Evolutionary conservation across 2,888 invertebrate species (phyloP), one percentile per base, ranked within the genome.

Genomic region (Tipula confusa): DNA sequence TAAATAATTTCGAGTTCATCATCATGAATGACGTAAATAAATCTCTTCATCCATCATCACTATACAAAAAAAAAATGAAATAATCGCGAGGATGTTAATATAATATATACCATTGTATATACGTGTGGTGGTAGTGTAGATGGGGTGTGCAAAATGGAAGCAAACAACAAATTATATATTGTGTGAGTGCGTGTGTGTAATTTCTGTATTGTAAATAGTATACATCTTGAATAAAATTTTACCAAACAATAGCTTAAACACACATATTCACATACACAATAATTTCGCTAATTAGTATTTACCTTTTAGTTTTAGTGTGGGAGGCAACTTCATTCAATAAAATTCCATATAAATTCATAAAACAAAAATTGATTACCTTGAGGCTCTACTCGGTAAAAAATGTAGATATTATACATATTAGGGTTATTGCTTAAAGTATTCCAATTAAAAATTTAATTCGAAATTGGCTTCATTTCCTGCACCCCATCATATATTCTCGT

Each of bases 351-450:
- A 24, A 24, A 24, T 43, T 18, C 24, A 64, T 64, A 2, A 64
- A 64, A 64, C 9, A 15, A 43, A 43, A 15, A 43, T 64, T 64
- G 64, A 64, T 64, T 24, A 64, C 24, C 64, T 64, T 64, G 64
- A 64, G 64, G 64, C 64, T 15, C 64, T 64, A 24, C 24, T 64
- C 64, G 64, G 24, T 24, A 64, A 18, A 64, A 64, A 64, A 38
- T 2, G 13, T n/a, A 43, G 15, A 43, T 43, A 43, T 43, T 11
- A 13, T 64, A 24, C 15, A 18, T 48, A 48, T 43, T 43, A 64
- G 64, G 64, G 64, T 64, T 64, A 24, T 64, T 64, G 64, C 64
- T 64, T 64, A 64, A 64, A 64, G 64, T 64, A 64, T 64, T 24
- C 64, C 64, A 64, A 64, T 64, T 64, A 64, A 64, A 64, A 64